phyloP scores from a whole-genome alignment of 2,797 vertebrate species.

The Molothrus ater region DNA sequence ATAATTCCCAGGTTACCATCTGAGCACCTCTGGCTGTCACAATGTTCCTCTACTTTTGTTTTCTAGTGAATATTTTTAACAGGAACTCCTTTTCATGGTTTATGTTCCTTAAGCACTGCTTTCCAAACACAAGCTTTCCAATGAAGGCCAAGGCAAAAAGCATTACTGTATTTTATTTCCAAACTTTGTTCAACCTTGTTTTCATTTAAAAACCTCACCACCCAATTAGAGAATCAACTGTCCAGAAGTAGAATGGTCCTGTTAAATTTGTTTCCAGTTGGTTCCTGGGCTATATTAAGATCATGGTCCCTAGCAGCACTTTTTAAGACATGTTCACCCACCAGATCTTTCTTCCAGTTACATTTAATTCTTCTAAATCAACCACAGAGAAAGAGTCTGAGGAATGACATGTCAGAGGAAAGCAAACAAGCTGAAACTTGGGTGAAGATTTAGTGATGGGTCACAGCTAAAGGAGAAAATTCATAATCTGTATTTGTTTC shows the following conservation, averaged over 20 bases:
- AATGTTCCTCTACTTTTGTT: not conserved
- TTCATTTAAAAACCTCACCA: not conserved
- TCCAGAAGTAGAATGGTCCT: not conserved
- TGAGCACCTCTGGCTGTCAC: not conserved
- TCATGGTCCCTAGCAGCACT: not conserved
- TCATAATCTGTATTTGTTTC: not conserved
- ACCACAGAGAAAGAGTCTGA: not conserved
- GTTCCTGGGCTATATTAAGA: not conserved
- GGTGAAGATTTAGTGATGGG: not conserved
- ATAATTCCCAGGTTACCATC: not conserved
- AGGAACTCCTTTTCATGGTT: not conserved
- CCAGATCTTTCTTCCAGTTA: not conserved
- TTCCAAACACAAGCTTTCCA: not conserved
- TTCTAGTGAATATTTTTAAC: not conserved
- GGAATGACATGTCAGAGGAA: not conserved
- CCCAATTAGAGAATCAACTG: not conserved
- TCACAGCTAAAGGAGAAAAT: not conserved
- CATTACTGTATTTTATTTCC: not conserved
- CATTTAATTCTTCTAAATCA: not conserved
- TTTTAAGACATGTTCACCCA: not conserved
- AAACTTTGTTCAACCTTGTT: not conserved
- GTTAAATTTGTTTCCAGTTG: not conserved
- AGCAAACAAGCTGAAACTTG: not conserved
- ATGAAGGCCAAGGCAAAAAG: not conserved
- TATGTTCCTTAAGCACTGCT: not conserved